Conservation (phyloP, 2,113 vertebrate species). For the Cichladusa arquata region DNA sequence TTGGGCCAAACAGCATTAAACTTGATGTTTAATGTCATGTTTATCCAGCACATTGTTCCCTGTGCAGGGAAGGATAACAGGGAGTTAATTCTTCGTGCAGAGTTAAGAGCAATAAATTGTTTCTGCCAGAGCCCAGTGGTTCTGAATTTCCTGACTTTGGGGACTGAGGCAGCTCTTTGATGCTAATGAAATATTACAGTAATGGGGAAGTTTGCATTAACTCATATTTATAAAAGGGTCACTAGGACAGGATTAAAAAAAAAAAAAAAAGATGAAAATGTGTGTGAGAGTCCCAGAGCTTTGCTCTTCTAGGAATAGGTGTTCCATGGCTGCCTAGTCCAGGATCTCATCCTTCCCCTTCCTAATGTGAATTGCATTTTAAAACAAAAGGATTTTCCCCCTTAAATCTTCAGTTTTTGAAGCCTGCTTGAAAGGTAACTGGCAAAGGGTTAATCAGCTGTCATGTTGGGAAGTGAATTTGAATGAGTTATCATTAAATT, state of each 20-base stretch:
- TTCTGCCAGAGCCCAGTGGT: constrained; percentile 19
- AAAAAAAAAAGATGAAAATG: not conserved
- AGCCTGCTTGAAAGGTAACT: not conserved
- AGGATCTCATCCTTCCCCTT: not conserved
- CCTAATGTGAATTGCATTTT: not conserved
- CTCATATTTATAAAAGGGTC: not conserved
- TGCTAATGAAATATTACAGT: constrained; percentile 52
- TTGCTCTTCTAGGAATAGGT: not conserved
- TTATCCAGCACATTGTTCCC: not conserved
- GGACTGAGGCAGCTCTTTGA: constrained; percentile 39
- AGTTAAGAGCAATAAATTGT: not conserved
- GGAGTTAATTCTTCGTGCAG: not conserved
- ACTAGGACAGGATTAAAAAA: not conserved
- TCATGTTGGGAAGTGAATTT: constrained; percentile 52
- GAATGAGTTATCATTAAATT: constrained; percentile 71
- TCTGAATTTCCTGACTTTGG: constrained; percentile 50
- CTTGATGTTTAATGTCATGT: not conserved
- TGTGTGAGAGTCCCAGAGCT: not conserved
- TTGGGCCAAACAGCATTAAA: not conserved
- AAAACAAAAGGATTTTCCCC: not conserved
- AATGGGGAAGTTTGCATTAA: constrained; percentile 23
- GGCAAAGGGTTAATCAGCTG: constrained; percentile 69
- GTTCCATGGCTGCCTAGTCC: not conserved
- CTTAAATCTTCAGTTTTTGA: not conserved
- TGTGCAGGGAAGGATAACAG: not conserved